Evolutionary conservation across 2,888 invertebrate species (phyloP).

Genomic region (Norana najaformis): DNA sequence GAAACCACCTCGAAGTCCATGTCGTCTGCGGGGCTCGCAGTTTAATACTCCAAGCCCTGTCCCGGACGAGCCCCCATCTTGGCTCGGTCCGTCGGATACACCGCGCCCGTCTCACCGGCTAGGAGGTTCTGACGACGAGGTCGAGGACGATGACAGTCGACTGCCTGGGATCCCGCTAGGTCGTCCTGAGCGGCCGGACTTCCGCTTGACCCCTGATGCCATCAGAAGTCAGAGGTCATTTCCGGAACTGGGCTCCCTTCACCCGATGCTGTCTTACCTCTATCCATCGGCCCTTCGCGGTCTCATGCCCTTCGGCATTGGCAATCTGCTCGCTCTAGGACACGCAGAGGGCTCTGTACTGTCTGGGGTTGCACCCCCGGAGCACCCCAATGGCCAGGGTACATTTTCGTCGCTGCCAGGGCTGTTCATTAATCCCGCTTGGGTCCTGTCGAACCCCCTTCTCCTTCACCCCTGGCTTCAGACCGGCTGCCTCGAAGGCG

Average conservation of each 20-base stretch:
- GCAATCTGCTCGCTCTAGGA: background rate
- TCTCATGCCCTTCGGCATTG: background rate
- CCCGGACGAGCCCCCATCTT: background rate
- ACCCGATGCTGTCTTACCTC: conserved; percentile 87
- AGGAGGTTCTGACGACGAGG: background rate
- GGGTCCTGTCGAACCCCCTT: conserved; percentile 5
- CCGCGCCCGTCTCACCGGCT: background rate
- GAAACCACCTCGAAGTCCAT: background rate
- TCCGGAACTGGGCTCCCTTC: conserved; percentile 76
- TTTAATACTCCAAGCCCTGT: background rate
- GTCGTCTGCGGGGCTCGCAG: background rate
- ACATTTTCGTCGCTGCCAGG: background rate
- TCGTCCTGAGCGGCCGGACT: background rate
- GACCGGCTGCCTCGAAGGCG: background rate
- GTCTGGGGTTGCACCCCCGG: background rate
- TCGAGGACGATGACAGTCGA: background rate
- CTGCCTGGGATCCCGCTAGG: background rate
- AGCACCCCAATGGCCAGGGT: background rate
- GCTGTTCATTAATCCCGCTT: background rate
- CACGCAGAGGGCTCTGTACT: background rate
- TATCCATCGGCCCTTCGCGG: background rate
- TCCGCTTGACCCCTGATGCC: background rate
- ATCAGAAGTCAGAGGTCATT: background rate
- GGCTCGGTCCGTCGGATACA: background rate
- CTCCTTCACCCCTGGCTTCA: conserved; percentile 22